Conservation (phyloP, 2,888 invertebrate genomes). For the Prosapia bicincta region DNA sequence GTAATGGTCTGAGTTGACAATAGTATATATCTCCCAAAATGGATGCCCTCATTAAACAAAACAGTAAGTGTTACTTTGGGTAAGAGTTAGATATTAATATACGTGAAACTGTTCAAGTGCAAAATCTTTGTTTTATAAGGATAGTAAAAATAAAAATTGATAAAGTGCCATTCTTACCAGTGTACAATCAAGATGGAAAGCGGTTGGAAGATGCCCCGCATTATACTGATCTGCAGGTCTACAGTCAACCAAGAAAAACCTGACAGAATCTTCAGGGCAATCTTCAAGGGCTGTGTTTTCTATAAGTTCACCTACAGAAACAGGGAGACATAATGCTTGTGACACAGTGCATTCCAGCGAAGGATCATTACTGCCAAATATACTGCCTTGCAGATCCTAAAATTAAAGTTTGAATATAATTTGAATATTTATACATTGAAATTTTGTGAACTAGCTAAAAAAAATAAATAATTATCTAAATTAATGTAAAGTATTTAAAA, state of each 20-base stretch:
- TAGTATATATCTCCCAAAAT: no score
- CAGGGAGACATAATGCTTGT: slow-evolving; percentile 91
- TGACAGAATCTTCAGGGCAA: slow-evolving; percentile 52
- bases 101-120: no score
- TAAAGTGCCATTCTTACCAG: slow-evolving; percentile 57
- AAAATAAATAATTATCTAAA: no score
- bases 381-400: slow-evolving; percentile 31
- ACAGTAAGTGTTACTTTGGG: neutral
- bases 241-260: slow-evolving; percentile 96
- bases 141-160: slow-evolving; percentile 8
- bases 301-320: slow-evolving; percentile 90
- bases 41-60: no score
- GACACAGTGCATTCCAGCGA: slow-evolving; percentile 51
- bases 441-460: no score
- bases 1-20: no score
- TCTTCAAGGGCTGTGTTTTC: slow-evolving; percentile 72
- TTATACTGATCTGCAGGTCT: slow-evolving; percentile 96
- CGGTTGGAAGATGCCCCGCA: slow-evolving; percentile 93
- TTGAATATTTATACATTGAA: no score
- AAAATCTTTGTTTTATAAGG: slow-evolving; percentile 3
- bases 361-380: neutral
- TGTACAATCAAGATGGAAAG: slow-evolving; percentile 96
- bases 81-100: neutral
- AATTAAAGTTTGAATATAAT: no score
- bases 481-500: no score